A percentile compares a stretch with the other conserved stretches of the same genome.
These are phyloP conservation scores for Fissipunctia ypsillon DNA, from an alignment of 2,888 invertebrate genomes.

Conservation along the genomic window DNA sequence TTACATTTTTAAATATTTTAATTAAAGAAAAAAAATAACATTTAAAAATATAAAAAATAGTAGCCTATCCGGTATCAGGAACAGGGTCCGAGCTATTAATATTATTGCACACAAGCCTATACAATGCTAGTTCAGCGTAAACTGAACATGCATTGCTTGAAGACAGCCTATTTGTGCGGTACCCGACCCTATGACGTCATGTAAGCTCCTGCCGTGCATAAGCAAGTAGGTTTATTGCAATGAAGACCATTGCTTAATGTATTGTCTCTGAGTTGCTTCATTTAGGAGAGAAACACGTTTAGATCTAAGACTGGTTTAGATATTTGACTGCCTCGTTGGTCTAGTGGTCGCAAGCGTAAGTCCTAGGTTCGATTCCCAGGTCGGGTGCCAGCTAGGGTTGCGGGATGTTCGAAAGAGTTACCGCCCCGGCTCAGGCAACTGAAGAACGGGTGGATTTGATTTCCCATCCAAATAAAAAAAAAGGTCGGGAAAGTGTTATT, in stretches of 20 bases:
- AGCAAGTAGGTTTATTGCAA: conserved; percentile 18
- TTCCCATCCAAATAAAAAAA: too few species aligned
- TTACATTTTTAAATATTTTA: too few species aligned
- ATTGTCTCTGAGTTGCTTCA: not conserved
- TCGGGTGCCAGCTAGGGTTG: too few species aligned
- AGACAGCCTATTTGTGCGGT: not conserved
- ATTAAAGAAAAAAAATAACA: too few species aligned
- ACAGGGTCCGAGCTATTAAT: not conserved
- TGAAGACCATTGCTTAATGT: not conserved
- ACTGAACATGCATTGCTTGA: not conserved
- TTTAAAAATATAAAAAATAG: too few species aligned
- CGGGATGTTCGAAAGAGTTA: too few species aligned
- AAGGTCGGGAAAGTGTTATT: too few species aligned
- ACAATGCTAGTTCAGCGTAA: not conserved
- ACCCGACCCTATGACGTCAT: conserved; percentile 17
- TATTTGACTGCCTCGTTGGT: too few species aligned
- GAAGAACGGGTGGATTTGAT: too few species aligned
- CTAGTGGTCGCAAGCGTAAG: too few species aligned
- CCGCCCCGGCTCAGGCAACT: too few species aligned
- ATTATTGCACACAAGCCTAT: not conserved
- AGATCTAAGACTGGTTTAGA: not conserved
- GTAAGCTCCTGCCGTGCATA: conserved; percentile 12
- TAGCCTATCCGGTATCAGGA: not conserved
- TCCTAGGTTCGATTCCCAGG: too few species aligned
- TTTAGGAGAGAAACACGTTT: not conserved